Conservation (phyloP, 2,113 vertebrate species). For the Lethenteron reissneri region DNA sequence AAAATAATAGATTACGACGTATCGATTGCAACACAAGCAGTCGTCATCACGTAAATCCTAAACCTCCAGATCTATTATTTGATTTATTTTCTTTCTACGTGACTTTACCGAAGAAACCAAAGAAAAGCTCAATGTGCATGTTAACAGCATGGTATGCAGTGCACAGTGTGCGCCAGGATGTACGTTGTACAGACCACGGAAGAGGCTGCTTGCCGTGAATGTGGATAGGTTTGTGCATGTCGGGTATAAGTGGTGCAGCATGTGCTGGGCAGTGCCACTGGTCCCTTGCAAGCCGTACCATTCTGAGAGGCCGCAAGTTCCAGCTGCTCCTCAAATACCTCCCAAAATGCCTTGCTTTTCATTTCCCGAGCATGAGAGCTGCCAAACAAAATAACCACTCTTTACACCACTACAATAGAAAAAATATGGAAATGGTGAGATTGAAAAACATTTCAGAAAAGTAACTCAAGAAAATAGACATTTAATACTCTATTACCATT, state of each 20-base stretch:
- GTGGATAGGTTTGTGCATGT: background rate
- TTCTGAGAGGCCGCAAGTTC: conserved; percentile 41
- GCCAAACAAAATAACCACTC: conserved; percentile 8
- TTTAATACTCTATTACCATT: too few species aligned
- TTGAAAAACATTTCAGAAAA: too few species aligned
- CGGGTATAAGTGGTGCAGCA: background rate
- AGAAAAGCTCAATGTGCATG: too few species aligned
- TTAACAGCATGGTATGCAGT: background rate
- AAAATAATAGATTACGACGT: too few species aligned
- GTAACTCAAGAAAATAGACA: too few species aligned
- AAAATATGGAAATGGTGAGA: too few species aligned
- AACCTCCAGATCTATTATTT: too few species aligned
- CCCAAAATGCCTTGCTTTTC: conserved; percentile 89
- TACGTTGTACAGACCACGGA: conserved; percentile 22
- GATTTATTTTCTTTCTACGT: too few species aligned
- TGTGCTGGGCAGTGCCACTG: background rate
- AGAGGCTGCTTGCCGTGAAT: background rate
- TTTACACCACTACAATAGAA: too few species aligned
- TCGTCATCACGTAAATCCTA: too few species aligned
- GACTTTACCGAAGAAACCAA: too few species aligned
- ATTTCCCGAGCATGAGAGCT: conserved; percentile 70
- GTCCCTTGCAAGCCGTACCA: background rate
- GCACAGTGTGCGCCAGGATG: conserved; percentile 23
- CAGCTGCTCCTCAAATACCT: conserved; percentile 55
- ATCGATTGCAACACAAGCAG: too few species aligned